Conservation (phyloP, 2,888 invertebrate species). For the Vannuccia rotundouncinata region DNA sequence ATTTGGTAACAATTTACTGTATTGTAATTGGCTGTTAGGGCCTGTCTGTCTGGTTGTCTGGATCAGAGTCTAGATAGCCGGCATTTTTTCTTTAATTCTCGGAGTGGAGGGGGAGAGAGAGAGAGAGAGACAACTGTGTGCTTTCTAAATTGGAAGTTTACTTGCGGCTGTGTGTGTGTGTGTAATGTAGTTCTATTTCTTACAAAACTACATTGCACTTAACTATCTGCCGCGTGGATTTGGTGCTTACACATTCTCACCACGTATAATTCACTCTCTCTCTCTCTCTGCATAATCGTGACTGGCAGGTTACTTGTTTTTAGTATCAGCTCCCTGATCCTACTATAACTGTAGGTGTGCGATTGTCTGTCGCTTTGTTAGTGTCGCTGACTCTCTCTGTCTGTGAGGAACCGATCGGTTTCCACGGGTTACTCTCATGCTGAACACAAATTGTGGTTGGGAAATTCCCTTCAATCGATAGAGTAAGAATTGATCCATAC, state of each 20-base stretch:
- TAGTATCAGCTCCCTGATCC: no score
- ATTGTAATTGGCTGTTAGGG: background rate
- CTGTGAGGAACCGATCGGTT: background rate
- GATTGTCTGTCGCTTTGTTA: background rate
- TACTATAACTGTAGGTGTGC: background rate
- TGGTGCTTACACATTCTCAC: no score
- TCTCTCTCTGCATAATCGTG: no score
- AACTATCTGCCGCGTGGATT: background rate
- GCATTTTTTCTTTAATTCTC: background rate
- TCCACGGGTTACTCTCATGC: background rate
- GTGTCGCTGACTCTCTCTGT: background rate
- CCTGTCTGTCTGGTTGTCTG: background rate
- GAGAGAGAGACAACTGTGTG: background rate
- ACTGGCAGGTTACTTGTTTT: no score
- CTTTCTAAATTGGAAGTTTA: background rate
- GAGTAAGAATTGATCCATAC: no score
- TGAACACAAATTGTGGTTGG: background rate
- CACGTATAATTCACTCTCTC: background rate
- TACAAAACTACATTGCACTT: background rate
- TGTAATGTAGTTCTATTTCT: background rate
- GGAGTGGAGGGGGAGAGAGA: background rate
- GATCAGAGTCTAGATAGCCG: background rate
- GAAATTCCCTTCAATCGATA: background rate
- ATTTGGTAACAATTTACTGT: background rate
- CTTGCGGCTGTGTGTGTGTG: background rate